Evolutionary conservation across 2,113 vertebrate species (phyloP), one percentile per base, ranked within the genome.

Genomic region (Heteronetta atricapilla): DNA sequence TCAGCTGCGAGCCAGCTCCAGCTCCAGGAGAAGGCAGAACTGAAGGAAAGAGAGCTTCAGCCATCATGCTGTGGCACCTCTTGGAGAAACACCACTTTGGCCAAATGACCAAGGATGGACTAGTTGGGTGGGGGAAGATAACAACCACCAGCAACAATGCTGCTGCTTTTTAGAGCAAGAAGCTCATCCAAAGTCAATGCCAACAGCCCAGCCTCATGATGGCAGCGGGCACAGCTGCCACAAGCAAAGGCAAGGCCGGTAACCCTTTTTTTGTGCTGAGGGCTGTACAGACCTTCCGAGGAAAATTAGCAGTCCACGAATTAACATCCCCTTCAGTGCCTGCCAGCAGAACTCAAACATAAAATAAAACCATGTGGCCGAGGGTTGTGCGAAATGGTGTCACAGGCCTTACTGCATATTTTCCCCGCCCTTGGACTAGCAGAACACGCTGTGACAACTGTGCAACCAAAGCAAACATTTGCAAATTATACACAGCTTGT

Each of bases 331-430:
- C 63, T 82, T 93, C 64, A 90, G 42, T 79, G 94, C 34, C 44
- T 96, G 93, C 91, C 95, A 96, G 56, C 12, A 84, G 84, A 96
- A 96, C 83, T 84, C 86, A 93, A 93, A 94, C 89, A 75, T 92
- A 95, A 97, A 97, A 72, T 26, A 89, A 95, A 96, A 89, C 77
- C 95, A 94, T 85, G 95, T 94, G 93, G 86, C 80, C 42, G 25
- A 93, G 69, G 44, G 78, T 73, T 95, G 67, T 73, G 77, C 29
- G 62, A 96, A 96, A 92, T n/a, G 62, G 89, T 94, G 95, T 95
- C 94, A 90, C 48, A 73, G 83, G 70, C 83, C 81, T 89, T 38
- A 53, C 83, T 62, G 94, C 86, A 33, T 95, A 82, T 87, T 95
- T 90, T 84, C 94, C 70, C 90, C 89, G 63, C 89, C 91, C 93